These are phyloP conservation scores for Pagetopsis macropterus DNA, from an alignment of 2,797 vertebrate species.

Conservation along the genomic window DNA sequence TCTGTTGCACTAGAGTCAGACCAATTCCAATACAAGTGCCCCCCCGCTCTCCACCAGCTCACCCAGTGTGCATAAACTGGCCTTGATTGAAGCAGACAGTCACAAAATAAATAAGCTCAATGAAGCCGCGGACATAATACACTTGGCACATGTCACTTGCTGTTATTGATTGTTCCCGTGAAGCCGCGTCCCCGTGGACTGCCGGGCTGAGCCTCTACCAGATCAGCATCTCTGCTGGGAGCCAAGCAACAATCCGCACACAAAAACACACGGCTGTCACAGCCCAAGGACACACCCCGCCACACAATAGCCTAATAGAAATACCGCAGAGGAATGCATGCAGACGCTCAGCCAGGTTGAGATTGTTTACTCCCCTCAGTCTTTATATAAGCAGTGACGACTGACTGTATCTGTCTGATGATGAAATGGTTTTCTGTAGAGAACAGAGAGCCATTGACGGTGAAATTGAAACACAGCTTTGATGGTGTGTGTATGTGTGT, in stretches of 20 bases:
- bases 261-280: constrained; percentile 35
- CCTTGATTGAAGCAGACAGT: constrained; percentile 77
- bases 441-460: constrained; percentile 41
- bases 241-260: constrained; percentile 34
- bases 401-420: constrained; percentile 51
- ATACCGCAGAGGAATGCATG: constrained; percentile 29
- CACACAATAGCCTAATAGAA: constrained; percentile 27
- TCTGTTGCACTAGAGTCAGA: constrained; percentile 25
- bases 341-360: constrained; percentile 28
- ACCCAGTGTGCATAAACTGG: constrained; percentile 62
- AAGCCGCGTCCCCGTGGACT: constrained; percentile 60
- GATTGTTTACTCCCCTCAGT: constrained; percentile 20
- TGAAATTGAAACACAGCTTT: constrained; percentile 33
- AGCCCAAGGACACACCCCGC: constrained; percentile 31
- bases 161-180: constrained; percentile 74
- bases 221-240: constrained; percentile 70
- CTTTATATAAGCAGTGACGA: constrained; percentile 39
- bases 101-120: constrained; percentile 83
- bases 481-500: constrained; percentile 5
- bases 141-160: constrained; percentile 77
- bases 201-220: constrained; percentile 43
- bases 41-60: constrained; percentile 33
- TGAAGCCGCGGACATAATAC: constrained; percentile 77
- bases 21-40: constrained; percentile 26
- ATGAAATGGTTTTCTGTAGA: constrained; percentile 64